These are phyloP conservation scores for Propithecus perrieri DNA, from an alignment of 2,797 vertebrate species.

Conservation along the genomic window DNA sequence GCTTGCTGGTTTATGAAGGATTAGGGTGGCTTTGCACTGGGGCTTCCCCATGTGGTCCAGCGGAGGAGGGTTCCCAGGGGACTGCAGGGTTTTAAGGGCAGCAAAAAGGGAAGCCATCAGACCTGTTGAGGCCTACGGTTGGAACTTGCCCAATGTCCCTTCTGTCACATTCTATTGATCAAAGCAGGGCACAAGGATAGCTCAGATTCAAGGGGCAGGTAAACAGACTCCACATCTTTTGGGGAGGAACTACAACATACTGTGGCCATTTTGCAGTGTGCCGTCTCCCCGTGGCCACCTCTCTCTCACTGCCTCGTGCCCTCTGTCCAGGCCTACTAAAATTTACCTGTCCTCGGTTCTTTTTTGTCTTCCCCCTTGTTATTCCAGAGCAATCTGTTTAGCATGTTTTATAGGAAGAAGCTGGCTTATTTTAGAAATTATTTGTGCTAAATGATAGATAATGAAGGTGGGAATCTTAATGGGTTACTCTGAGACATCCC, in stretches of 20 bases:
- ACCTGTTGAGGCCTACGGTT: neutral
- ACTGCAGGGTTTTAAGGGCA: neutral
- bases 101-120: neutral
- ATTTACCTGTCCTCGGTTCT: neutral
- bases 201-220: neutral
- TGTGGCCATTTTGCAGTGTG: neutral
- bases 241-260: neutral
- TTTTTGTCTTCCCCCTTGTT: neutral
- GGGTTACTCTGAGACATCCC: neutral
- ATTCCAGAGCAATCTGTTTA: neutral
- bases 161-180: neutral
- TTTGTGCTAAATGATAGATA: neutral
- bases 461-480: neutral
- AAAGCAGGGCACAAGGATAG: neutral
- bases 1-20: neutral
- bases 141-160: neutral
- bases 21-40: neutral
- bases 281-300: fast-evolving
- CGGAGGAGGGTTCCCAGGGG: neutral
- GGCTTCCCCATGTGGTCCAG: neutral
- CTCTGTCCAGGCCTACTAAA: neutral
- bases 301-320: neutral
- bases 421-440: neutral
- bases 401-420: neutral
- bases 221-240: neutral